Conservation (phyloP, 2,113 vertebrate genomes). For the Conger conger region DNA sequence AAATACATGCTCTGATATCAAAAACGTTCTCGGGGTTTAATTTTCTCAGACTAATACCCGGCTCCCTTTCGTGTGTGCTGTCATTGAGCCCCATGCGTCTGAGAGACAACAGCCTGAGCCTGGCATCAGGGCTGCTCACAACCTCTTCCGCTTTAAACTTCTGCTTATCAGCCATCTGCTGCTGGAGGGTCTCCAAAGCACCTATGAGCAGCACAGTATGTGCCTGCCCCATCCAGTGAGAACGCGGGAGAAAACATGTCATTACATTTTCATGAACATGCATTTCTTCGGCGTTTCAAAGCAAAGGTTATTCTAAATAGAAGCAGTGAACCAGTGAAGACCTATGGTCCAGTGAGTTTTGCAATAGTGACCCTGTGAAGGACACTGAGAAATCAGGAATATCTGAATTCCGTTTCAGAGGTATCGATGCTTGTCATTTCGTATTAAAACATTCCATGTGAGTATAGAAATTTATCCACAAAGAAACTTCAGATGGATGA, state of each 20-base stretch:
- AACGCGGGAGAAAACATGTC: not conserved
- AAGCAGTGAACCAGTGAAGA: not conserved
- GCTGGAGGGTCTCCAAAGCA: not conserved
- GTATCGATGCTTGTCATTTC: not conserved
- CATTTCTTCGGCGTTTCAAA: not conserved
- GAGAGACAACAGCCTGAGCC: not conserved
- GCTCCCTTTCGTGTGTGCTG: not conserved
- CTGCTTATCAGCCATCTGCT: not conserved
- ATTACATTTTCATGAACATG: not conserved
- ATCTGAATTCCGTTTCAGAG: not conserved
- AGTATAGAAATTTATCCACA: not conserved
- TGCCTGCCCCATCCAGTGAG: not conserved
- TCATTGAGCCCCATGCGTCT: not conserved
- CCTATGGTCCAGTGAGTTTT: not conserved
- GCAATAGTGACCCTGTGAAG: not conserved
- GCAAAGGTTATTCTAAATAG: not conserved
- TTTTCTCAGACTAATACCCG: not conserved
- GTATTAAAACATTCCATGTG: not conserved
- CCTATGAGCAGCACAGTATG: not conserved
- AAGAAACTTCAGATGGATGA: too few species aligned
- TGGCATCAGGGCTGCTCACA: not conserved
- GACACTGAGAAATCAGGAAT: not conserved
- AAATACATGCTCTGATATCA: not conserved
- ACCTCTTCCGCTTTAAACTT: too few species aligned
- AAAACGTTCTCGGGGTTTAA: not conserved